Evolutionary conservation across 2,888 invertebrate species (phyloP).

Genomic region (Atethmia centrago): DNA sequence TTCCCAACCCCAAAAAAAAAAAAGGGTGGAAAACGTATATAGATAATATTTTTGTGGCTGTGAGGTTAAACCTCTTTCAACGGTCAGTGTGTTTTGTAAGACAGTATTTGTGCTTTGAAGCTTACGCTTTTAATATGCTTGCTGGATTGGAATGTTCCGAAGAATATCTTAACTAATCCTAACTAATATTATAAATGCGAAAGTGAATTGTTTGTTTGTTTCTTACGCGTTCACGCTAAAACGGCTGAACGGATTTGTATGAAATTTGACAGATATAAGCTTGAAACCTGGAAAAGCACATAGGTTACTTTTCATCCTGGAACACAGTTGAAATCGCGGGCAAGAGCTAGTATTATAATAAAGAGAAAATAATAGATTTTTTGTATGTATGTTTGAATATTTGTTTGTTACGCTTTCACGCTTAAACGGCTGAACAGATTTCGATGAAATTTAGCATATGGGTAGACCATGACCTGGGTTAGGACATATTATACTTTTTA

Average conservation of each 20-base stretch:
- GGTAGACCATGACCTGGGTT: too few relatives aligned
- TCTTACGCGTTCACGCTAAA: background rate
- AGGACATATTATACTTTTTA: too few relatives aligned
- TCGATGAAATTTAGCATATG: background rate
- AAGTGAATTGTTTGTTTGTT: background rate
- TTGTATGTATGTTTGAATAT: too few relatives aligned
- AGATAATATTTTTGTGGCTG: slow-evolving; percentile 11
- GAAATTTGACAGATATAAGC: background rate
- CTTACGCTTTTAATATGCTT: background rate
- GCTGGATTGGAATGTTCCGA: background rate
- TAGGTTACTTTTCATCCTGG: too few relatives aligned
- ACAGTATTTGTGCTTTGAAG: background rate
- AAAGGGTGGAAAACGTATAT: too few relatives aligned
- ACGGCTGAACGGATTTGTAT: background rate
- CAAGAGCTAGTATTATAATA: too few relatives aligned
- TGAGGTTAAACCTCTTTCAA: background rate
- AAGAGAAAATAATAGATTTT: too few relatives aligned
- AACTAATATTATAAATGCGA: background rate
- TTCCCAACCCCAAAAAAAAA: too few relatives aligned
- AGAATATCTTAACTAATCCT: background rate
- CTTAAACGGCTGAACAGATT: background rate
- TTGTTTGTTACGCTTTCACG: background rate
- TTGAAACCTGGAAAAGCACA: too few relatives aligned
- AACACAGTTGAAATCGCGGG: too few relatives aligned
- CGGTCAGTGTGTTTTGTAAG: background rate